Evolutionary conservation across 2,797 vertebrate species (phyloP), one percentile per base, ranked within the genome.

Genomic region (Gobio occitaniae): DNA sequence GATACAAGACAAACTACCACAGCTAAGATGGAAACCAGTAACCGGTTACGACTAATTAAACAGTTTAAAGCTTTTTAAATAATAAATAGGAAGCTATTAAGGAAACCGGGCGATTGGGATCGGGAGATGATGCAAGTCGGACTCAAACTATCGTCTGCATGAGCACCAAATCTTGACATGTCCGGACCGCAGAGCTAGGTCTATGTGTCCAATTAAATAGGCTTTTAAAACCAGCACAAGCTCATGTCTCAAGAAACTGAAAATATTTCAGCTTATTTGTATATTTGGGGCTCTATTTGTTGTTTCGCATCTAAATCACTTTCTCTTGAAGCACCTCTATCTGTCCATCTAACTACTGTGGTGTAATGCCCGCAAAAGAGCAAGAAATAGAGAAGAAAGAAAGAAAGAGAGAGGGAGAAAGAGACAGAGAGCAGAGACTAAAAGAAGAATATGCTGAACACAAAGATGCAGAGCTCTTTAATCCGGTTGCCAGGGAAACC

Each of bases 401-500:
- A 32, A 59, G 38, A 16, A 72, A 72, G 61, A 44, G 41, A 44
- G 50, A 76, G 13, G 13, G 47, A 66, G 21, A 83, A 61, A 78
- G 72, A 15, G 82, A 79, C 69, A 54, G 52, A 29, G 38, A 74
- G 82, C 21, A 16, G 38, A 79, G 76, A 85, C 86, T 86, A 86
- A 87, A 90, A 89, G 82, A 82, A 90, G 87, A 90, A 89, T 82
- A 90, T 88, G 87, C 88, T 84, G 88, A 89, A 90, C 87, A 87
- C 84, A 87, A 87, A 89, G 84, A 88, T 76, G 78, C 83, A 72
- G 83, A 80, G 75, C 83, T 89, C 83, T 89, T 90, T 90, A 88
- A 89, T 86, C 90, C 84, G 87, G 90, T 90, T 90, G 88, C 88
- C 90, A 89, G 84, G 90, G 90, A 89, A 90, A 90, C 90, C 88